Evolutionary conservation across 2,797 vertebrate species (phyloP).

Genomic region (Clarias platycephalus): DNA sequence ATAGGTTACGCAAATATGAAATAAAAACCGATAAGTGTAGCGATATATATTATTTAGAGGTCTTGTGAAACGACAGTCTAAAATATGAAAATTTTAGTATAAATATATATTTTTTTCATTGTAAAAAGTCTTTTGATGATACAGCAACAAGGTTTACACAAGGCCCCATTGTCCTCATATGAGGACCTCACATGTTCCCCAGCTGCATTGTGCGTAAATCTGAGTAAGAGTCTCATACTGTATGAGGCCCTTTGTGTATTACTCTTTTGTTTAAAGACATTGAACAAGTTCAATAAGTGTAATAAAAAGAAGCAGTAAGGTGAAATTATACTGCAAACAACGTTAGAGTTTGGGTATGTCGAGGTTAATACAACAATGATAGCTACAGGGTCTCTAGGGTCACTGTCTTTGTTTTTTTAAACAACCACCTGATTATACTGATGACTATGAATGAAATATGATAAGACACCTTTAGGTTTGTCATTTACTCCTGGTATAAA

Average conservation of each 20-base stretch:
- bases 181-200: background rate
- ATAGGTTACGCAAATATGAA: background rate
- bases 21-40: background rate
- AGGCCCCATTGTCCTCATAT: no score
- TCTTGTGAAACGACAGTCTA: background rate
- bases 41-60: background rate
- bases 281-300: no score
- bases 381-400: background rate
- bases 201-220: no score
- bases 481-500: background rate
- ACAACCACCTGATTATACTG: background rate
- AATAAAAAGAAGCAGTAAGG: no score
- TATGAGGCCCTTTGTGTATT: no score
- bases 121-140: background rate
- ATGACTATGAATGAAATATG: background rate
- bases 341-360: no score
- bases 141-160: background rate
- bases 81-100: background rate
- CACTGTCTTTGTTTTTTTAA: background rate
- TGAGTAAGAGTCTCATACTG: no score
- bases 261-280: no score
- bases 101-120: no score
- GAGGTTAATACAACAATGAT: background rate
- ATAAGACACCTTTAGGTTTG: background rate
- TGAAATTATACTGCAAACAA: no score